Conservation (phyloP, 2,888 invertebrate species). For the Tipula confusa region DNA sequence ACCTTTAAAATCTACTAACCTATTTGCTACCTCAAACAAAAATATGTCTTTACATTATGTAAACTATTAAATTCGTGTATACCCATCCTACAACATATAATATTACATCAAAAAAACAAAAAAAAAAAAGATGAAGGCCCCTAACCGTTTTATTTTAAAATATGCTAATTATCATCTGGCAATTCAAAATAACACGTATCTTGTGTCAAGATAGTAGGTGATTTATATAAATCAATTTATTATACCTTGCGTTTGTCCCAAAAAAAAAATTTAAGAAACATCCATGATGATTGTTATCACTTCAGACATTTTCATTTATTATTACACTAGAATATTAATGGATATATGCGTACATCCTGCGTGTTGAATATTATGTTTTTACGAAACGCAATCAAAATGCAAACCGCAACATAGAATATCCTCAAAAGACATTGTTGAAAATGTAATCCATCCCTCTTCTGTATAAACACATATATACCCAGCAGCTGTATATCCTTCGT, state of each 20-base stretch:
- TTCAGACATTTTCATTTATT: not conserved
- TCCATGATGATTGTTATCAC: not conserved
- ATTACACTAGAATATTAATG: not conserved
- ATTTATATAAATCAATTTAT: slow-evolving; percentile 12
- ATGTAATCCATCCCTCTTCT: slow-evolving; percentile 8
- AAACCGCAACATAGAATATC: not conserved
- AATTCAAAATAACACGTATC: not conserved
- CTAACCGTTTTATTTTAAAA: not conserved
- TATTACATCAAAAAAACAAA: too few species aligned
- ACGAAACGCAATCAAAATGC: not conserved
- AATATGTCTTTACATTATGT: too few species aligned
- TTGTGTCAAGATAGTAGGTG: not conserved
- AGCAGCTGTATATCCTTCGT: not conserved
- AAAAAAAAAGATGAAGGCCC: too few species aligned
- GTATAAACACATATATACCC: too few species aligned
- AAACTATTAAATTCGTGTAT: too few species aligned
- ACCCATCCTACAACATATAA: too few species aligned
- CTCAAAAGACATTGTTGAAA: not conserved
- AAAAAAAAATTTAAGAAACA: too few species aligned
- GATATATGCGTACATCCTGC: not conserved
- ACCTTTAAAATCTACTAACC: too few species aligned
- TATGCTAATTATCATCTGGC: not conserved
- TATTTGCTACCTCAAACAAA: too few species aligned
- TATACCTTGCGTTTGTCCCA: not conserved
- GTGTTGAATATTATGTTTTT: not conserved